These are phyloP conservation scores for Callaeas wilsoni DNA, from an alignment of 2,113 vertebrate species.

Conservation along the genomic window DNA sequence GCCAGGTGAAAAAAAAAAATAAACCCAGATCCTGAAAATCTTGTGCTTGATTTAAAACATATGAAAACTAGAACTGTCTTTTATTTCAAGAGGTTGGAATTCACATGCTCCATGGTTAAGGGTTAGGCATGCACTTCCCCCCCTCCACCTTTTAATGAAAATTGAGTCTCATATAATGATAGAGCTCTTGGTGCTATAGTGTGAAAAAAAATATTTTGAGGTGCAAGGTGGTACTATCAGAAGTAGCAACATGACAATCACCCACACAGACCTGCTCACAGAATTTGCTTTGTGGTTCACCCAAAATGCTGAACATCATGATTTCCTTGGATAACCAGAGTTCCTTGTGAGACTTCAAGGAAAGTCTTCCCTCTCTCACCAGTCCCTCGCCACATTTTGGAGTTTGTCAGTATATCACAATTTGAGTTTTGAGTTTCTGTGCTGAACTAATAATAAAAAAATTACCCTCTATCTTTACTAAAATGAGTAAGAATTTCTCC, in stretches of 20 bases:
- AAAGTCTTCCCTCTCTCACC: background rate
- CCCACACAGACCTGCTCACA: background rate
- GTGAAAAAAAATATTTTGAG: background rate
- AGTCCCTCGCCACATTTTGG: background rate
- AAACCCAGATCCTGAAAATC: background rate
- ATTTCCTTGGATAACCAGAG: background rate
- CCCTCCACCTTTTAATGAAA: background rate
- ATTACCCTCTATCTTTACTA: background rate
- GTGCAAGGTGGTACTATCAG: background rate
- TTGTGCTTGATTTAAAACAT: background rate
- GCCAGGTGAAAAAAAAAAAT: background rate
- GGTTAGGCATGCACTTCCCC: background rate
- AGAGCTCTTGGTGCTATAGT: background rate
- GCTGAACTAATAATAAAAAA: background rate
- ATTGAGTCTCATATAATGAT: background rate
- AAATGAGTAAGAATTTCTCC: background rate
- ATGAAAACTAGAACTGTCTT: background rate
- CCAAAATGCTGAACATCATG: fast-evolving
- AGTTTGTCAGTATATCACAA: background rate
- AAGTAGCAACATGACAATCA: background rate
- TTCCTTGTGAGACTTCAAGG: background rate
- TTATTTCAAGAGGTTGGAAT: background rate
- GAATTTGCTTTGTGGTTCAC: background rate
- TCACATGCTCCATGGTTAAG: background rate
- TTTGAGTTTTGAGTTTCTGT: background rate